Evolutionary conservation across 2,797 vertebrate species (phyloP).

Genomic region (Phoxinus dragarum): DNA sequence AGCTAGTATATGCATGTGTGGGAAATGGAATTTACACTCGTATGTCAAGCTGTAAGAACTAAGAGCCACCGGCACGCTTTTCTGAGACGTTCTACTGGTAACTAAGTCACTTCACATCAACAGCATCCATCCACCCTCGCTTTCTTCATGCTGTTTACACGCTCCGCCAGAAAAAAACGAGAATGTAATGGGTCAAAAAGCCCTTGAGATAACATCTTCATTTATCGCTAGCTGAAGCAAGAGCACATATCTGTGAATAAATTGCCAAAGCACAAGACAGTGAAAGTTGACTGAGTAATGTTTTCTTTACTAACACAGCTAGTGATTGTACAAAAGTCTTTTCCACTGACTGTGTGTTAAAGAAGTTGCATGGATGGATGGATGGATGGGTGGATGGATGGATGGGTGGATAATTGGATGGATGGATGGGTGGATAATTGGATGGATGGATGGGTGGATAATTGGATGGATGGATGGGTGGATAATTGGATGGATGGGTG

Average conservation of each 20-base stretch:
- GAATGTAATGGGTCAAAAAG: constrained; percentile 25
- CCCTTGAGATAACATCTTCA: constrained; percentile 29
- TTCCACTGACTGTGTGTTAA: not conserved
- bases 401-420: too few relatives aligned
- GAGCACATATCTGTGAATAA: constrained; percentile 8
- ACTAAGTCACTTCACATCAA: constrained; percentile 33
- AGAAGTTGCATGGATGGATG: not conserved
- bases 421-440: fast-evolving
- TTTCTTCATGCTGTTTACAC: constrained; percentile 11
- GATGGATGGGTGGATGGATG: too few relatives aligned
- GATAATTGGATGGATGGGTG: too few relatives aligned
- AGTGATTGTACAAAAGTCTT: not conserved
- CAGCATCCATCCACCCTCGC: not conserved
- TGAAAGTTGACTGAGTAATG: not conserved
- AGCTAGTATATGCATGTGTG: not conserved
- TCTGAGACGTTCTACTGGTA: constrained; percentile 24
- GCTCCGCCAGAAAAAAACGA: not conserved
- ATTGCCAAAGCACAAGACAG: not conserved
- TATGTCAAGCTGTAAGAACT: constrained; percentile 7
- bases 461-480: too few relatives aligned
- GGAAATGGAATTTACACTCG: constrained; percentile 6
- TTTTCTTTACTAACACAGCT: not conserved
- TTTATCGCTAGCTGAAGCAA: not conserved
- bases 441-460: too few relatives aligned
- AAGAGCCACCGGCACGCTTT: constrained; percentile 10